Conservation (phyloP, 2,113 vertebrate genomes). For the Lichenostomus cassidix region DNA sequence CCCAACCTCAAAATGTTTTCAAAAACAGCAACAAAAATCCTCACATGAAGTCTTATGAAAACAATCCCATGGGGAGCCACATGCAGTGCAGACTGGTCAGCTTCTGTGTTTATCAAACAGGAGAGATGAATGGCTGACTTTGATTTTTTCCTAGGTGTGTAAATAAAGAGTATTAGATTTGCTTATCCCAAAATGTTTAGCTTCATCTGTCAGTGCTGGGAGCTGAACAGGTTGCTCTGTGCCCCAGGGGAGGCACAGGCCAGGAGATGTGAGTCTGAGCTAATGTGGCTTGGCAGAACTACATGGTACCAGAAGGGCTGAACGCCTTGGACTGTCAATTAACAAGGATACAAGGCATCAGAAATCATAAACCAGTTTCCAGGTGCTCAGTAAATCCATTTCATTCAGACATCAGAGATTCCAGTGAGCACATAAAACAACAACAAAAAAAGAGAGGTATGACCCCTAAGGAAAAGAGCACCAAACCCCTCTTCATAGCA, state of each 20-base stretch:
- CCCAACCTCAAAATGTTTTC: conserved; percentile 51
- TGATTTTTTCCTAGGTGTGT: conserved; percentile 55
- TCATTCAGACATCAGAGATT: not conserved
- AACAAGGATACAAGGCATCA: not conserved
- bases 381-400: not conserved
- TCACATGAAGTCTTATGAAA: conserved; percentile 51
- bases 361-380: conserved; percentile 1
- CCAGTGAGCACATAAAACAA: not conserved
- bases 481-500: not conserved
- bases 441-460: not conserved
- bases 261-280: not conserved
- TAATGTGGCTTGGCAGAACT: not conserved
- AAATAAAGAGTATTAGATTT: conserved; percentile 51
- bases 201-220: conserved; percentile 17
- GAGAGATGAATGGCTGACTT: conserved; percentile 61
- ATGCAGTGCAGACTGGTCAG: not conserved
- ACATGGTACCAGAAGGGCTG: not conserved
- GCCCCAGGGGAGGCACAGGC: not conserved
- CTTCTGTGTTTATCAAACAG: conserved; percentile 46
- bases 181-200: conserved; percentile 53
- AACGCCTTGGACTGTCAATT: not conserved
- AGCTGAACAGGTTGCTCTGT: not conserved
- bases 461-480: not conserved
- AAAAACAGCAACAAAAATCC: conserved; percentile 61
- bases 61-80: conserved; percentile 12